phyloP scores from a whole-genome alignment of 2,113 vertebrate genomes.

The Misgurnus mizolepis region DNA sequence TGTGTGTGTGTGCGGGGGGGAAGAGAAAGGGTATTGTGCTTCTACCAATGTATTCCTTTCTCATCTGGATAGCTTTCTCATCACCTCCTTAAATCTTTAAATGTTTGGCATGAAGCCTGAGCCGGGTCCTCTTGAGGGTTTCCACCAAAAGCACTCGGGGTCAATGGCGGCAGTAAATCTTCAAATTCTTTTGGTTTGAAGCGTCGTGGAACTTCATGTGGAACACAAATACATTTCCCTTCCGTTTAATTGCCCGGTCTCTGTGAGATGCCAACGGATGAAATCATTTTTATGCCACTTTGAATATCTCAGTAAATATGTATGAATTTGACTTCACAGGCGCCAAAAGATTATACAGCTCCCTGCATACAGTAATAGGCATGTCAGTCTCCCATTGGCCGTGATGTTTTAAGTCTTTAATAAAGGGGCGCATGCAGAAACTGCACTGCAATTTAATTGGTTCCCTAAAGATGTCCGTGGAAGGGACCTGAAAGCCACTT shows the following conservation, averaged over 20 bases:
- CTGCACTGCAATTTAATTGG: constrained; percentile 46
- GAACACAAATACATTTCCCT: constrained; percentile 32
- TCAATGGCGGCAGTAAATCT: constrained; percentile 85
- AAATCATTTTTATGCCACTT: constrained; percentile 31
- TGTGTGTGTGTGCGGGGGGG: neutral
- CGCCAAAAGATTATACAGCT: constrained; percentile 20
- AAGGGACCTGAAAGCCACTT: constrained; percentile 49
- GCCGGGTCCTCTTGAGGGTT: constrained; percentile 83
- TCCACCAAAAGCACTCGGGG: constrained; percentile 75
- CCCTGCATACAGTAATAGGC: neutral
- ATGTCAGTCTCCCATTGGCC: constrained; percentile 15
- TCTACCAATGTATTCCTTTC: constrained; percentile 78
- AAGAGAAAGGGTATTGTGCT: constrained; percentile 70
- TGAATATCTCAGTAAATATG: constrained; percentile 34
- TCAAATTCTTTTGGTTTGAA: constrained; percentile 67
- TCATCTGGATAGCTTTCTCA: constrained; percentile 94
- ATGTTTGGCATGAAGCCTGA: constrained; percentile 86
- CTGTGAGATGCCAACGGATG: constrained; percentile 42
- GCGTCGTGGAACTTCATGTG: constrained; percentile 68
- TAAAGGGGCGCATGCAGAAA: constrained; percentile 39
- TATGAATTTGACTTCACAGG: constrained; percentile 16
- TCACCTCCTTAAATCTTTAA: constrained; percentile 99
- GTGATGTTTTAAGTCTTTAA: constrained; percentile 51
- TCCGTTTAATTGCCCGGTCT: constrained; percentile 37
- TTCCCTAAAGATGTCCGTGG: constrained; percentile 55